Evolutionary conservation across 2,113 vertebrate genomes (phyloP), one percentile per base, ranked within the genome.

Genomic region (Azemiops feae): DNA sequence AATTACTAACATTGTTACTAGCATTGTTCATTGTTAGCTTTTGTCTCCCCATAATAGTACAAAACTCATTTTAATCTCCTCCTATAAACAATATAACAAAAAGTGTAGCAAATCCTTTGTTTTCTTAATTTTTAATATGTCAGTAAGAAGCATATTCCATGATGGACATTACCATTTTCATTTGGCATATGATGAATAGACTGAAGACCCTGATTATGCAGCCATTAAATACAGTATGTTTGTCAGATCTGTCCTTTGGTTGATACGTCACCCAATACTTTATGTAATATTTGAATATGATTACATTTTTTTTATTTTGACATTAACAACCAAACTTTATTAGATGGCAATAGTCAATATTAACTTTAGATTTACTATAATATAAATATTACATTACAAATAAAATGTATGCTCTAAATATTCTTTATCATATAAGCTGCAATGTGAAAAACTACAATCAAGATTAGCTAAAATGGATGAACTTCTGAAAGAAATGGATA

Each of bases 401-500:
- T 60, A 6, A 90, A 93, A 69, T 54, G 39, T 45, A 60, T 43
- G 18, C n/a, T 92, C 3, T 60, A 85, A 60, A 22, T 85, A 10
- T 54, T 74, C 74, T 12, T 90, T 92, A 90, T 92, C 85, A 69
- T 93, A 94, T 93, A 96, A 98, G 98, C 94, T 94, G 55, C 97
- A 98, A 34, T 94, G 87, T 0, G 85, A 94, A 91, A 97, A 97
- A 89, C 95, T 98, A 16, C 97, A 97, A 27, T 93, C 93, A 88
- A 97, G 96, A 90, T 92, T 95, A 47, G 90, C 96, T 85, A 93
- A 96, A 55, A 47, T 97, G 93, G 96, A 97, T 93, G 96, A 69
- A 25, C 45, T 96, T 85, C 88, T 97, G 4, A 93, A 96, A 95
- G 97, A 98, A 95, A 96, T 96, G 7, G 95, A 96, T 95, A 95